Evolutionary conservation across 2,888 invertebrate genomes (phyloP), one percentile per base, ranked within the genome.

Genomic region (Sinotaia quadrata): DNA sequence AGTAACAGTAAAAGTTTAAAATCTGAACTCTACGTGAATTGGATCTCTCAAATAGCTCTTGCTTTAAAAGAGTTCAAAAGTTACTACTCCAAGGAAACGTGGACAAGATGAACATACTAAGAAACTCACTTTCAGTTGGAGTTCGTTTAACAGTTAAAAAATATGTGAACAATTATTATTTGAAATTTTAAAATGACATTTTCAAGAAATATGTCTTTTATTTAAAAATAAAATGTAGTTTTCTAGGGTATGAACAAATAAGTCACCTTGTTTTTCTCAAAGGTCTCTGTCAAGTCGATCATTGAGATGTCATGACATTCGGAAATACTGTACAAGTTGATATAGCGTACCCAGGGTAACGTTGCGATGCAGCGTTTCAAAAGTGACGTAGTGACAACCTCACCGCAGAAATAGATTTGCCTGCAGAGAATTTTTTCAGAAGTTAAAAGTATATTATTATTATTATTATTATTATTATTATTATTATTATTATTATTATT

Each of bases 301-400:
- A 80, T 84, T 1, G 87, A 83, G 8, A 87, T 85, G 75, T 89
- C 89, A 76, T 89, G 88, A 56, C 86, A 84, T 76, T 89, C 89
- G 33, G 87, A 87, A 36, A 89, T 83, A 72, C 87, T 88, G 83
- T 88, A 89, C 62, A 89, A 75, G 75, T 89, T 89, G 67, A 87
- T 69, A 69, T 87, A 84, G 66, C 77, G 80, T 57, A 87, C 80
- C 77, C 81, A 79, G 63, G 87, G 85, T 67, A 89, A 76, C 62
- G 75, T 57, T 44, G 80, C 77, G 60, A 86, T 75, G 67, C 86
- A 86, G 54, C 85, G 82, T 51, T 83, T 81, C 65, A 88, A 75
- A 57, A 89, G 76, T 1, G 79, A 80, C 21, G 84, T 85, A 1
- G 88, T 89, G 34, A 89, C 88, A 29, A 89, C 89, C 66, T 89